Evolutionary conservation across 1,140 invertebrate species (phyloP).

Genomic region (Zaprionus lachaisei): DNA sequence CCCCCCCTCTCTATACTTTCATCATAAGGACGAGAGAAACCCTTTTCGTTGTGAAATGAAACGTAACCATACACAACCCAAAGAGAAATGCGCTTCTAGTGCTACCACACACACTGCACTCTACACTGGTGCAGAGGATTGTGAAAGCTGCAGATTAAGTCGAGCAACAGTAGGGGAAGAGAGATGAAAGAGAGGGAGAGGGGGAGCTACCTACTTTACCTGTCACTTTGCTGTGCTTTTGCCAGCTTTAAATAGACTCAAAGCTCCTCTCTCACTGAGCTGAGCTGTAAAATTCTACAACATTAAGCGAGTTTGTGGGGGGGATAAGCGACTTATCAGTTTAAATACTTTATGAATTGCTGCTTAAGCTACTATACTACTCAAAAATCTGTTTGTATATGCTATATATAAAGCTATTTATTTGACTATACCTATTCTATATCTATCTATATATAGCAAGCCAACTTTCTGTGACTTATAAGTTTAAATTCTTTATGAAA

Average conservation of each 20-base stretch:
- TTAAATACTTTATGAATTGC: too few relatives aligned
- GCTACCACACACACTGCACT: background rate
- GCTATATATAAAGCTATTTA: too few relatives aligned
- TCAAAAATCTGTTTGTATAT: too few relatives aligned
- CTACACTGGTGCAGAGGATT: background rate
- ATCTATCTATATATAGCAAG: background rate
- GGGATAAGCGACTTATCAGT: too few relatives aligned
- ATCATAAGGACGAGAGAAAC: background rate
- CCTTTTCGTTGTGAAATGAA: slow-evolving; percentile 24
- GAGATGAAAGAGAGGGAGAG: background rate
- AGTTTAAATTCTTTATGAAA: too few relatives aligned
- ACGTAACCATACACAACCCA: slow-evolving; percentile 28
- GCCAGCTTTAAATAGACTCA: background rate
- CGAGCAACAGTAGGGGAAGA: background rate
- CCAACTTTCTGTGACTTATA: slow-evolving; percentile 12
- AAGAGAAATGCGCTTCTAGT: background rate
- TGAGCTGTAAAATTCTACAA: background rate
- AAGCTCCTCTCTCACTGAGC: background rate
- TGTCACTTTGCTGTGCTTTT: background rate
- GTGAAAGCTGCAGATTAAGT: background rate
- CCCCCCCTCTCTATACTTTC: background rate
- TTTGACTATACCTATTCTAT: too few relatives aligned
- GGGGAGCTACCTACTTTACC: too few relatives aligned
- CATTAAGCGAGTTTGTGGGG: too few relatives aligned
- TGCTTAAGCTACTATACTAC: too few relatives aligned